These are phyloP conservation scores for Zhengitettix transpicula DNA, from an alignment of 2,888 invertebrate species.

Conservation along the genomic window DNA sequence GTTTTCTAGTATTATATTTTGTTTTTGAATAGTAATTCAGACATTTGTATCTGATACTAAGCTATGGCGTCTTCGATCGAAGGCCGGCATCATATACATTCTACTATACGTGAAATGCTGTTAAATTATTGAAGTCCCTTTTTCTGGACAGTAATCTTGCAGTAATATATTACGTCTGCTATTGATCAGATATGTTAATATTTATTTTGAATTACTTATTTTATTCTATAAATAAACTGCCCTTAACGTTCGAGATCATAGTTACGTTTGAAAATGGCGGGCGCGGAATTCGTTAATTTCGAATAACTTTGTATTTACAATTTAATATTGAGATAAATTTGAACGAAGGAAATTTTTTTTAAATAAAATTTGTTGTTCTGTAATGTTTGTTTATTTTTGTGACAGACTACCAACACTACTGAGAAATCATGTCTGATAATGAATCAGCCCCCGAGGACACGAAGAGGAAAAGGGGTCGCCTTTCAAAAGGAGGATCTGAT, in stretches of 20 bases:
- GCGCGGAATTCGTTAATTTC: constrained; percentile 12
- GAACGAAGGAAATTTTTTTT: too few relatives aligned
- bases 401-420: not conserved
- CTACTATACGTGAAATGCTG: not conserved
- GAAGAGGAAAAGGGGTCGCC: constrained; percentile 25
- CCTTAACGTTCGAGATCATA: constrained; percentile 1
- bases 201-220: not conserved
- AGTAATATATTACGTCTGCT: not conserved
- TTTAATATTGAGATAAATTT: not conserved
- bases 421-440: constrained; percentile 24
- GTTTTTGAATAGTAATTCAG: constrained; percentile 12
- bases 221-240: not conserved
- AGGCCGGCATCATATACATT: constrained; percentile 6
- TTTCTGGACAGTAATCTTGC: not conserved
- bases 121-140: not conserved
- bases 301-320: not conserved
- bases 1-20: constrained; percentile 22
- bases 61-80: constrained; percentile 1
- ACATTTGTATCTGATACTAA: not conserved
- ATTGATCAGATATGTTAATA: not conserved
- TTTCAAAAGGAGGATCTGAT: constrained; percentile 18
- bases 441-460: constrained; percentile 26
- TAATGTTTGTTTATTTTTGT: not conserved
- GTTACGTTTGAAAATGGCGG: constrained; percentile 16
- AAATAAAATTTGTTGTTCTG: not conserved